Percentiles rank a stretch among this genome's conserved stretches.
Evolutionary conservation across 2,888 invertebrate genomes (phyloP).

Genomic region (Ecliptopera silaceata): DNA sequence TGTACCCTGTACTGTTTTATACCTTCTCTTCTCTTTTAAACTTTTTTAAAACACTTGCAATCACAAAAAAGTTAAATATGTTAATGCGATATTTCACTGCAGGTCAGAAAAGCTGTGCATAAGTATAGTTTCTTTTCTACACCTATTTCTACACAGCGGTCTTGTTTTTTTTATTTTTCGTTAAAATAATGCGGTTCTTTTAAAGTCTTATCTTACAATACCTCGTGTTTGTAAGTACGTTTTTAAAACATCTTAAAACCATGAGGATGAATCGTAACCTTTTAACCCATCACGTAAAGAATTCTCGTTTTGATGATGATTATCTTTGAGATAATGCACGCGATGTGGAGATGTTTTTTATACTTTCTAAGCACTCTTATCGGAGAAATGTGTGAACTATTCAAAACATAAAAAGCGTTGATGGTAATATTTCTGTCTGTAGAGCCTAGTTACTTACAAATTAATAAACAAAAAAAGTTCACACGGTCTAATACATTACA

Average conservation of each 20-base stretch:
- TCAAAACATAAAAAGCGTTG: conserved; percentile 10
- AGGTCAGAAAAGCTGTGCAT: no score
- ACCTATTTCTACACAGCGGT: no score
- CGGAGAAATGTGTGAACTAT: conserved; percentile 26
- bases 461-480: background rate
- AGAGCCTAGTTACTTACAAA: background rate
- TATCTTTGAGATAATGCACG: conserved; percentile 38
- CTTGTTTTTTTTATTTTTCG: no score
- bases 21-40: no score
- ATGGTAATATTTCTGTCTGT: background rate
- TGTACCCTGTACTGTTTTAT: conserved; percentile 14
- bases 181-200: no score
- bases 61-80: no score
- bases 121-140: no score
- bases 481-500: background rate
- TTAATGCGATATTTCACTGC: no score
- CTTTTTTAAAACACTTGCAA: no score
- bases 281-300: conserved; percentile 54
- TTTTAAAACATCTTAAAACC: conserved; percentile 24
- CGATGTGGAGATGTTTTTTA: conserved; percentile 29
- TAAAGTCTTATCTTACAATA: background rate
- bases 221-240: conserved; percentile 16
- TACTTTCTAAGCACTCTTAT: conserved; percentile 33
- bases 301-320: conserved; percentile 39
- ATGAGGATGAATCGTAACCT: conserved; percentile 41